phyloP scores from a whole-genome alignment of 2,113 vertebrate genomes.

The Neogobius melanostomus region DNA sequence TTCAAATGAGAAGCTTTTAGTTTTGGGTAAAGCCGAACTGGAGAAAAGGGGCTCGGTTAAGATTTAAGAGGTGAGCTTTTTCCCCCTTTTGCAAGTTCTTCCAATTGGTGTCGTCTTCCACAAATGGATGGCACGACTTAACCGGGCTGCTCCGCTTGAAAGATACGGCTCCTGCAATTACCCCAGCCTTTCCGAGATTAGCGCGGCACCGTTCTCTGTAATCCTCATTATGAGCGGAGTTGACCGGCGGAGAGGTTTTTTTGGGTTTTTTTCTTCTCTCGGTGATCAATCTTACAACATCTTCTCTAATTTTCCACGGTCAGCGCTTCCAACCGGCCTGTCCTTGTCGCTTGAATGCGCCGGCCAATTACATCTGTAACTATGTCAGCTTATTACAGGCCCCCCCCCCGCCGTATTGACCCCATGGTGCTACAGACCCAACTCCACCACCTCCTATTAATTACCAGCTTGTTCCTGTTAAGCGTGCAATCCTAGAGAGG shows the following conservation, averaged over 20 bases:
- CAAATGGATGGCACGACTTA: slow-evolving; percentile 48
- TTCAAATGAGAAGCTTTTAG: too few species aligned
- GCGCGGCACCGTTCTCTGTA: slow-evolving; percentile 36
- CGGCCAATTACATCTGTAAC: slow-evolving; percentile 69
- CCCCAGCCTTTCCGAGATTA: slow-evolving; percentile 58
- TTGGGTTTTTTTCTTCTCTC: too few species aligned
- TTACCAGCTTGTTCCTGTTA: slow-evolving; percentile 60
- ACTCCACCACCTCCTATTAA: slow-evolving; percentile 61
- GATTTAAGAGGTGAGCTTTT: slow-evolving; percentile 24
- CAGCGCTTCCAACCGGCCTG: slow-evolving; percentile 70
- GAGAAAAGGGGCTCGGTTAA: too few species aligned
- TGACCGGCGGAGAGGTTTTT: slow-evolving; percentile 54
- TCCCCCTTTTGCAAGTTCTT: slow-evolving; percentile 8
- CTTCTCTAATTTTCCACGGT: slow-evolving; percentile 75
- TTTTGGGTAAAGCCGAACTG: too few species aligned
- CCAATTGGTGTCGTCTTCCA: slow-evolving; percentile 33
- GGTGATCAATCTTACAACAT: slow-evolving; percentile 76
- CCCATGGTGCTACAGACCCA: slow-evolving; percentile 36
- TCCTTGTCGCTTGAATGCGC: slow-evolving; percentile 73
- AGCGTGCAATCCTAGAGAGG: slow-evolving; percentile 33
- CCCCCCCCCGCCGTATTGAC: slow-evolving; percentile 58
- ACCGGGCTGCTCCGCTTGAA: slow-evolving; percentile 36
- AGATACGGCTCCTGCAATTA: slow-evolving; percentile 61
- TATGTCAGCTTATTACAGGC: slow-evolving; percentile 72
- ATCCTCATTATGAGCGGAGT: slow-evolving; percentile 62